Conservation (phyloP, 2,888 invertebrate species). For the Mesorhabditis belari region DNA sequence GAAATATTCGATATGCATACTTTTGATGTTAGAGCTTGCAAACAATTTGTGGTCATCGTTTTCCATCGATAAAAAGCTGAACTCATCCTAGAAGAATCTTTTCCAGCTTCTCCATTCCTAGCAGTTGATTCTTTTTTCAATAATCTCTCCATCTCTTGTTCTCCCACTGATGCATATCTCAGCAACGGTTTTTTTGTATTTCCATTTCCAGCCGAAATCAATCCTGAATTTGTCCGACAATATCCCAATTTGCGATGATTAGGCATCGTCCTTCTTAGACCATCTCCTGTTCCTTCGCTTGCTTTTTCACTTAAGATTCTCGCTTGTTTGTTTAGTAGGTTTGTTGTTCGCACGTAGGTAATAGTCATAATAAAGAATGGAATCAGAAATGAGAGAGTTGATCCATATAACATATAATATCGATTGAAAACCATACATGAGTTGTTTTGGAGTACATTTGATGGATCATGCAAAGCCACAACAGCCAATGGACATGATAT, state of each 20-base stretch:
- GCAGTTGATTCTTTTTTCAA: not conserved
- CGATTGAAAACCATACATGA: conserved; percentile 55
- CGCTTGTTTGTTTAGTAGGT: conserved; percentile 66
- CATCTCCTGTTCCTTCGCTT: conserved; percentile 9
- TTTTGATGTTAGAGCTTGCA: too few species aligned
- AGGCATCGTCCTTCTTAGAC: conserved; percentile 41
- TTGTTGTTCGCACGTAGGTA: conserved; percentile 85
- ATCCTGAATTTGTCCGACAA: not conserved
- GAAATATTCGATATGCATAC: too few species aligned
- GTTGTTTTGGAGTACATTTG: conserved; percentile 55
- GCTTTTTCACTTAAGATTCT: conserved; percentile 31
- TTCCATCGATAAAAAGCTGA: too few species aligned
- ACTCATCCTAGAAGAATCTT: too few species aligned
- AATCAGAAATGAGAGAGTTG: conserved; percentile 89
- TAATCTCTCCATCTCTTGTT: not conserved
- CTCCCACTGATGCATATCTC: not conserved
- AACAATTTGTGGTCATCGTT: too few species aligned
- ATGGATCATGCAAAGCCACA: conserved; percentile 57
- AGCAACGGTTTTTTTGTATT: not conserved
- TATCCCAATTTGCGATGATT: conserved; percentile 11
- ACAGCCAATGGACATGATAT: conserved; percentile 77
- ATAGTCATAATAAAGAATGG: conserved; percentile 87
- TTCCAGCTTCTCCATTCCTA: too few species aligned
- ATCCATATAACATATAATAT: conserved; percentile 62
- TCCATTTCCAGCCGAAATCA: conserved; percentile 7